A percentile compares a stretch with the other conserved stretches of the same genome.
These are phyloP conservation scores for Halotydeus destructor DNA, from an alignment of 1,140 invertebrate species.

Conservation along the genomic window DNA sequence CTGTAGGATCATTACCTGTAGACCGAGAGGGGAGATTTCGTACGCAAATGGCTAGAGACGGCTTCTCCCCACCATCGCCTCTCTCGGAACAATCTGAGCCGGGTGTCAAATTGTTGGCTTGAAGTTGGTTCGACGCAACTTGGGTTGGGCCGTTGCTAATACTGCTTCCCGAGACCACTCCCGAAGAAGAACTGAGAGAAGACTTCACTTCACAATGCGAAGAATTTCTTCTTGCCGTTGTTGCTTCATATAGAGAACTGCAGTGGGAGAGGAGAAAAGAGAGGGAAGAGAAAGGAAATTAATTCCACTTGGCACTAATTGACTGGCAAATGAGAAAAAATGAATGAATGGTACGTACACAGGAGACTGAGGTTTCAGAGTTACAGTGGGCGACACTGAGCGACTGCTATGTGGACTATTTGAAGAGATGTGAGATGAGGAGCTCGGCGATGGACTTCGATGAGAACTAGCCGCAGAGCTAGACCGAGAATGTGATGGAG, in stretches of 20 bases:
- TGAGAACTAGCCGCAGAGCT: background rate
- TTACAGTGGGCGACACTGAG: constrained; percentile 2
- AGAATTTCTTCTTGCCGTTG: constrained; percentile 5
- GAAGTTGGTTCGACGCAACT: background rate
- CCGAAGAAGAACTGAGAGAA: background rate
- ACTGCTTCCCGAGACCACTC: background rate
- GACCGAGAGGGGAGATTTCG: constrained; percentile 69
- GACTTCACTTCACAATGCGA: background rate
- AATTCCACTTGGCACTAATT: background rate
- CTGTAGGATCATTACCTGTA: constrained; percentile 28
- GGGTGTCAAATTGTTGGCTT: background rate
- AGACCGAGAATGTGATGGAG: constrained; percentile 5
- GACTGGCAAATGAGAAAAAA: background rate
- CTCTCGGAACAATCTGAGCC: constrained; percentile 6
- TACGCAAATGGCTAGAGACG: constrained; percentile 74
- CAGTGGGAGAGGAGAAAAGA: background rate
- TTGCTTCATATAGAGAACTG: background rate
- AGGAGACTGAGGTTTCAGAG: constrained; percentile 17
- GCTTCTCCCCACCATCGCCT: constrained; percentile 42
- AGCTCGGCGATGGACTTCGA: background rate
- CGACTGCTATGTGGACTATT: background rate
- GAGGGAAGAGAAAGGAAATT: background rate
- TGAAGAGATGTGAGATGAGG: background rate
- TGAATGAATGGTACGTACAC: constrained; percentile 14
- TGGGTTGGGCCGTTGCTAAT: background rate